Base-by-base conservation (phyloP, 2,797 vertebrate species). In the Urophycis tenuis region DNA sequence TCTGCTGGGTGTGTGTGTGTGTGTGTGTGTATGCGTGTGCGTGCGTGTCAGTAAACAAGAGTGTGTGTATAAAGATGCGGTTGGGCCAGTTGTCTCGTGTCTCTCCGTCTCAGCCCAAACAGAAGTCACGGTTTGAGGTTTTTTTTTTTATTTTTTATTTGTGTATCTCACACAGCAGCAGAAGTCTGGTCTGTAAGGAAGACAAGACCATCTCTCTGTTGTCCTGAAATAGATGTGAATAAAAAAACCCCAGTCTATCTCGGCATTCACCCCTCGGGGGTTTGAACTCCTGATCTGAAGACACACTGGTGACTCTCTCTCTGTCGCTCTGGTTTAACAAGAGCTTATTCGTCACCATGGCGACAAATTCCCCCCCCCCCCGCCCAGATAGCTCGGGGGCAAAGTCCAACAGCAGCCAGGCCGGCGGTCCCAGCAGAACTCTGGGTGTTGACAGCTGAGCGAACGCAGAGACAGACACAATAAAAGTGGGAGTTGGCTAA, bases 341-440 rank as follows among this genome's bases (percentile, higher is more conserved):
- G 82, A 78, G 75, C 81, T 80, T 69, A 75, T 86, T 88, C 0
- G 89, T 93, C 81, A 81, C 91, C 79, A 91, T 89, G 84, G 92
- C 89, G 83, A 92, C 87, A 86, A 89, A 87, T 78, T 77, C 75
- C 15, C 41, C 36, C 36, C 41, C 45, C 3, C 49, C 78, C 11
- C 35, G 6, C 79, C 76, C 85, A 81, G 78, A 88, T 91, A 85
- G 89, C 76, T 7, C 53, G 49, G 17, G 91, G 85, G 77, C 91
- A 93, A 93, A 94, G 92, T 93, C 93, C 81, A 1, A 78, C 31
- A 78, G 75, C 30, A 81, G 76, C 12, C 39, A 35, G 36, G 71
- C 36, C 19, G 39, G 34, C 67, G 75, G 34, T 1, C 30, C 14
- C 19, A 69, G 75, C 22, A n/a, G 72, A 75, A 45, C 17, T 1